Conservation (phyloP, 53 echinoderm and acorn worm genomes). For the Pentamera pediparva region DNA sequence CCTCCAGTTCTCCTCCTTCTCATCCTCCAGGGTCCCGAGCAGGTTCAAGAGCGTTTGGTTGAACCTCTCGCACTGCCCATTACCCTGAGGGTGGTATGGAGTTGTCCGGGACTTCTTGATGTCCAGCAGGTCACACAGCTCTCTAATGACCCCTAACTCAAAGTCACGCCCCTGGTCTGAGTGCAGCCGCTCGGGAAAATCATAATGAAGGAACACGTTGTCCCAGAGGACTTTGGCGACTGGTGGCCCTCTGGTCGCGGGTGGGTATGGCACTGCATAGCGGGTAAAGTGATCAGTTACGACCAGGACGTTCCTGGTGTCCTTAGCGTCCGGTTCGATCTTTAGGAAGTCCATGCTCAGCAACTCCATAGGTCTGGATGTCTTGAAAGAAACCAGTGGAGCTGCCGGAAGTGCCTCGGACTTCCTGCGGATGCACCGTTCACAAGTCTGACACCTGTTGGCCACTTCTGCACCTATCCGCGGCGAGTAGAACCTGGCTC, state of each 20-base stretch:
- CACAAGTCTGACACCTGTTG: conserved; percentile 26
- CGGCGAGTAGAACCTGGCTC: conserved; percentile 52
- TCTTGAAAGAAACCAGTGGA: background rate
- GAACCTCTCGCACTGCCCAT: conserved; percentile 57
- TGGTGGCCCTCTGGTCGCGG: conserved; percentile 47
- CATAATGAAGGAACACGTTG: conserved; percentile 18
- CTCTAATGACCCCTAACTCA: conserved; percentile 41
- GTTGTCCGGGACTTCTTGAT: conserved; percentile 36
- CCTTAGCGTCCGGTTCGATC: background rate
- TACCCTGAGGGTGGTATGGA: conserved; percentile 49
- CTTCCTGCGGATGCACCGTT: conserved; percentile 36
- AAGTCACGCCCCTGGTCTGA: conserved; percentile 44
- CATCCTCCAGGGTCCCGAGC: conserved; percentile 51
- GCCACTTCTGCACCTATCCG: conserved; percentile 33
- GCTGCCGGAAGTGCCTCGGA: background rate
- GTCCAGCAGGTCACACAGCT: conserved; percentile 18
- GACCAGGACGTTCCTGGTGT: background rate
- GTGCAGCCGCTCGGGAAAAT: conserved; percentile 34
- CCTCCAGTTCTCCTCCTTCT: conserved; percentile 47
- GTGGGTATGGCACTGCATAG: conserved; percentile 43
- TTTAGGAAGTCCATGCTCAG: background rate
- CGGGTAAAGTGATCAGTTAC: conserved; percentile 10
- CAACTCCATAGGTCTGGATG: conserved; percentile 8
- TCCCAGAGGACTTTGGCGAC: conserved; percentile 46
- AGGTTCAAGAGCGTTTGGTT: conserved; percentile 44